These are phyloP conservation scores for Eupsilia transversa DNA, from an alignment of 2,888 invertebrate genomes.

Conservation along the genomic window DNA sequence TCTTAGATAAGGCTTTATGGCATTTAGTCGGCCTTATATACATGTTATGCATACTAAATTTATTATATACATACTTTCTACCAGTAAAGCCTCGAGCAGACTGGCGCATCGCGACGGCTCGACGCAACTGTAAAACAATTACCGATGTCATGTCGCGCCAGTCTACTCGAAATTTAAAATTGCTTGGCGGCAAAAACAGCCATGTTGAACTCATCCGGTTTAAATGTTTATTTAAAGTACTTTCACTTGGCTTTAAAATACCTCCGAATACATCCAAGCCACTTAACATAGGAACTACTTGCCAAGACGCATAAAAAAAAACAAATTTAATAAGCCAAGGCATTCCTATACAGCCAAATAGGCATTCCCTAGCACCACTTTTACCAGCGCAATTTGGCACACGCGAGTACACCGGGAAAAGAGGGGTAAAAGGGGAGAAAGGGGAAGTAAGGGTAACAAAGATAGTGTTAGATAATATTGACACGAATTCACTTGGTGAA, in stretches of 20 bases:
- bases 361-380: constrained; percentile 11
- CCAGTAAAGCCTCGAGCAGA: no score
- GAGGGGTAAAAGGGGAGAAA: constrained; percentile 5
- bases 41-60: no score
- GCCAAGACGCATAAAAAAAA: constrained; percentile 35
- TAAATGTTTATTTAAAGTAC: neutral
- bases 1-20: no score
- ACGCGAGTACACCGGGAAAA: constrained; percentile 46
- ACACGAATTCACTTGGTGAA: constrained; percentile 35
- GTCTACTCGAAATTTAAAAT: no score
- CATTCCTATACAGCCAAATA: constrained; percentile 23
- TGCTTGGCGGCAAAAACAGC: neutral
- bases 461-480: constrained; percentile 59
- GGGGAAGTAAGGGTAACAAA: constrained; percentile 37
- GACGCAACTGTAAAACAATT: no score
- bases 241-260: neutral
- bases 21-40: no score
- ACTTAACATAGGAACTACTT: constrained; percentile 10
- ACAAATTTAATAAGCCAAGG: constrained; percentile 42
- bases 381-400: constrained; percentile 59
- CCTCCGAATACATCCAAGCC: constrained; percentile 3
- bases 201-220: neutral
- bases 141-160: no score
- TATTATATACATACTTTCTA: no score
- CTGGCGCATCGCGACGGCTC: no score